Evolutionary conservation across 1,140 invertebrate species (phyloP).

Genomic region (Bombus cullumanus): DNA sequence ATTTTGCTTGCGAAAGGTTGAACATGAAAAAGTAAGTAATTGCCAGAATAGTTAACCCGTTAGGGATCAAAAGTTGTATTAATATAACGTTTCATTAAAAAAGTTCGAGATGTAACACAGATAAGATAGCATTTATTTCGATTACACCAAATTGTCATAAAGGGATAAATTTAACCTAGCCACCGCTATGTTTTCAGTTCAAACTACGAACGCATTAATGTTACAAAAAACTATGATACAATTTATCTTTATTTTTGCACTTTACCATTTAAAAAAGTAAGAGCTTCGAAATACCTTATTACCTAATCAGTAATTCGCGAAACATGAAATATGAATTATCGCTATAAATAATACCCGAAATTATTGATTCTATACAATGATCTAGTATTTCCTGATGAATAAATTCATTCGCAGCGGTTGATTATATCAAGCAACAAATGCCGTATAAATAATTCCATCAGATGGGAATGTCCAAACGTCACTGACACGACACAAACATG

Average conservation of each 20-base stretch:
- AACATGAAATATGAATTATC: not conserved
- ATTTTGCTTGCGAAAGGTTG: not conserved
- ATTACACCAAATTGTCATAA: too few relatives aligned
- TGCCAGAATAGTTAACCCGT: not conserved
- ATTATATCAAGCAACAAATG: not conserved
- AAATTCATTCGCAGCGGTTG: not conserved
- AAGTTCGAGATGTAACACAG: too few relatives aligned
- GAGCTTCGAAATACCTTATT: not conserved
- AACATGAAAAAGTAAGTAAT: not conserved
- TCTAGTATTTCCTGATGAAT: not conserved
- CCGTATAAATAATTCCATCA: not conserved
- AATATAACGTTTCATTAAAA: too few relatives aligned
- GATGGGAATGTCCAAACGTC: not conserved
- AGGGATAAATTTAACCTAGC: too few relatives aligned
- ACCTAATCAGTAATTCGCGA: too few relatives aligned
- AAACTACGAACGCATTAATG: too few relatives aligned
- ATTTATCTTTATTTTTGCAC: too few relatives aligned
- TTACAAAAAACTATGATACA: too few relatives aligned
- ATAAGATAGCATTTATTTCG: too few relatives aligned
- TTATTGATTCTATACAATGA: not conserved
- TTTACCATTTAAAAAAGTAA: not conserved
- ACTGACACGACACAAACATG: not conserved
- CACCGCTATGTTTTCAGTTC: too few relatives aligned
- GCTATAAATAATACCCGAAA: not conserved
- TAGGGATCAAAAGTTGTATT: too few relatives aligned